Evolutionary conservation across 2,797 vertebrate genomes (phyloP).

Genomic region (Dicrostonyx torquatus): DNA sequence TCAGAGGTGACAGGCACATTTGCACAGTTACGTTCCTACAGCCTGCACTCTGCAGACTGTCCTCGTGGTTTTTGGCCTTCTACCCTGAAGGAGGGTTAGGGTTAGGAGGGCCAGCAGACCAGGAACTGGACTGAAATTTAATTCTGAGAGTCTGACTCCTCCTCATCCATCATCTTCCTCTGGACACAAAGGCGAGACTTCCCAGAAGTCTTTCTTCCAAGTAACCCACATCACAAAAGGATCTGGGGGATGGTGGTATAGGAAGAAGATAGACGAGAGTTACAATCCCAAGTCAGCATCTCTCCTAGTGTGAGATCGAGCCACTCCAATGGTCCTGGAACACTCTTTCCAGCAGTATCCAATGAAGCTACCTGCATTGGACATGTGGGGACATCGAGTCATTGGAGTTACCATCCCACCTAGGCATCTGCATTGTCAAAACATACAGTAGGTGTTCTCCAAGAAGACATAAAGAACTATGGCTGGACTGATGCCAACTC

Average conservation of each 20-base stretch:
- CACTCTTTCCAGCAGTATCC: neutral
- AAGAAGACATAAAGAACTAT: neutral
- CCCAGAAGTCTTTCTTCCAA: neutral
- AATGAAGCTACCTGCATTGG: neutral
- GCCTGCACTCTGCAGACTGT: neutral
- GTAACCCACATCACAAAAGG: neutral
- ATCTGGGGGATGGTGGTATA: neutral
- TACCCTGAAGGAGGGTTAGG: neutral
- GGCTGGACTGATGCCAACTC: neutral
- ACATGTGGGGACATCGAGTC: neutral
- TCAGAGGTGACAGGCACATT: conserved; percentile 64
- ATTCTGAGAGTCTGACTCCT: neutral
- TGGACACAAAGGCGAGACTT: neutral
- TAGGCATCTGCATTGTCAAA: neutral
- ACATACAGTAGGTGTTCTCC: neutral
- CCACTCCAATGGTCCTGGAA: neutral
- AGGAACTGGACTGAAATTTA: conserved; percentile 8
- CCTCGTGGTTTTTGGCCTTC: conserved; percentile 1
- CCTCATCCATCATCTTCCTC: neutral
- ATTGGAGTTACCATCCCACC: neutral
- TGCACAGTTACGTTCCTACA: neutral
- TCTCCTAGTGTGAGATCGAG: neutral
- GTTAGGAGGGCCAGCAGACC: neutral
- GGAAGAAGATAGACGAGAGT: neutral
- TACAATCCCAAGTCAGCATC: neutral